Evolutionary conservation across 1,140 invertebrate genomes (phyloP).

Genomic region (Drosophila miranda): DNA sequence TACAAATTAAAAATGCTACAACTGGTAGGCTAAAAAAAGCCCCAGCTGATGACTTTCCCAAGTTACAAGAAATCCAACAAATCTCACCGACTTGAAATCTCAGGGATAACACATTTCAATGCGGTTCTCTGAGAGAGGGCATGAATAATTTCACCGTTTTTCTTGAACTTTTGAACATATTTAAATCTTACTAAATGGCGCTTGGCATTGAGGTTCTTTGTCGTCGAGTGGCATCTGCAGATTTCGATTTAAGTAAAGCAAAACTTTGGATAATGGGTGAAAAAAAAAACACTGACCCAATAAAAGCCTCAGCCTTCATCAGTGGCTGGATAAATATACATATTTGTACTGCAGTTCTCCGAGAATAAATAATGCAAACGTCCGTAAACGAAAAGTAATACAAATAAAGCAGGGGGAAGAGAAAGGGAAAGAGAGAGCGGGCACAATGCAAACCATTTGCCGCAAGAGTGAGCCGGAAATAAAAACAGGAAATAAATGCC

Average conservation of each 20-base stretch:
- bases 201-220: neutral
- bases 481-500: slow-evolving; percentile 12
- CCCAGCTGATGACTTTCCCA: slow-evolving; percentile 46
- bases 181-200: neutral
- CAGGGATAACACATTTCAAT: slow-evolving; percentile 26
- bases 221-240: neutral
- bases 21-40: slow-evolving; percentile 4
- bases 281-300: neutral
- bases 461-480: slow-evolving; percentile 36
- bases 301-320: too few relatives aligned
- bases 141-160: neutral
- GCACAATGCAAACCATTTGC: slow-evolving; percentile 58
- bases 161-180: neutral
- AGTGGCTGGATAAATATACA: slow-evolving; percentile 25
- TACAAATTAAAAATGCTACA: slow-evolving; percentile 29
- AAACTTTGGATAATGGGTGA: slow-evolving; percentile 13
- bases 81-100: slow-evolving; percentile 26
- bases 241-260: slow-evolving; percentile 7
- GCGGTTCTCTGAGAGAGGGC: neutral
- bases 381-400: slow-evolving; percentile 57
- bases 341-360: slow-evolving; percentile 26
- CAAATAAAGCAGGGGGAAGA: slow-evolving; percentile 47
- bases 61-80: slow-evolving; percentile 20
- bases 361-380: slow-evolving; percentile 40
- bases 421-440: neutral